A percentile compares a stretch with the other conserved stretches of the same genome.
Evolutionary conservation across 2,888 invertebrate species (phyloP).

Genomic region (Seladonia tumulorum): DNA sequence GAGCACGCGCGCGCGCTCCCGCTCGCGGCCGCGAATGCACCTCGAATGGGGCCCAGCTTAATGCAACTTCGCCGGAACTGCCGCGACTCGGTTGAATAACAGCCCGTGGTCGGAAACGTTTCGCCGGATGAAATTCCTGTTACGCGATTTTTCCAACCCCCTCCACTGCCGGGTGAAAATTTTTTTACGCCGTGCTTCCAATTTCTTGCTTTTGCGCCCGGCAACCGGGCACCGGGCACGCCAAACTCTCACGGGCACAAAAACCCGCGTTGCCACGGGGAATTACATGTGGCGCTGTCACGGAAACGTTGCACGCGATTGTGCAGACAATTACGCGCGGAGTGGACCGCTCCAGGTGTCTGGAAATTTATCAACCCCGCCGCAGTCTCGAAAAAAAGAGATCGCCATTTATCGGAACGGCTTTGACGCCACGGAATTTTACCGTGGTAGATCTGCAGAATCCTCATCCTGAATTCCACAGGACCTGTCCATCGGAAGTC

Average conservation of each 20-base stretch:
- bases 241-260: neutral
- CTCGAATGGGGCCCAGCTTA: conserved; percentile 6
- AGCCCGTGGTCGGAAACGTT: conserved; percentile 3
- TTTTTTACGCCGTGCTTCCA: neutral
- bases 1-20: neutral
- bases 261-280: neutral
- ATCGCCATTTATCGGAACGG: neutral
- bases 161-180: too few relatives aligned
- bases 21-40: neutral
- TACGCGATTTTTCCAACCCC: conserved; percentile 13
- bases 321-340: neutral
- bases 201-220: neutral
- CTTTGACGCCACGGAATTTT: neutral
- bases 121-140: conserved; percentile 37
- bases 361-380: conserved; percentile 4
- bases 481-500: neutral
- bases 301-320: neutral
- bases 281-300: neutral
- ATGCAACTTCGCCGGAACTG: conserved; percentile 22
- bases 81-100: conserved; percentile 33
- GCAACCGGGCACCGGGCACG: neutral
- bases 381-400: neutral
- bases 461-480: neutral
- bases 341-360: neutral
- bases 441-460: neutral